Evolutionary conservation across 1,140 invertebrate genomes (phyloP).

Genomic region (Bombus huntii): DNA sequence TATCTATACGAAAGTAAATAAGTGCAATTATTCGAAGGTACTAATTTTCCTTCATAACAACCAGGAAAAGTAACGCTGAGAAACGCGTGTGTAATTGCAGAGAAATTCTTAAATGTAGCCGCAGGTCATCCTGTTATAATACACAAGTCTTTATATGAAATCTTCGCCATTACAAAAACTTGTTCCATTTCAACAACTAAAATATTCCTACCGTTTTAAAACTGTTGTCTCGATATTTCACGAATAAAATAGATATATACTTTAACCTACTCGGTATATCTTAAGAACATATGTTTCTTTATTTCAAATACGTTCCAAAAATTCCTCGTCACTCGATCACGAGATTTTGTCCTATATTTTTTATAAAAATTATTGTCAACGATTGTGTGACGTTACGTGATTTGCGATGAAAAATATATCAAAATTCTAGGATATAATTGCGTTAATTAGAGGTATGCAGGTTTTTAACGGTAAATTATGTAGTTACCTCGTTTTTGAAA

Average conservation of each 20-base stretch:
- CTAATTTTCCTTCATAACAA: not conserved
- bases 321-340: not conserved
- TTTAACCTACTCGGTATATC: not conserved
- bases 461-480: no score
- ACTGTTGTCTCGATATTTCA: not conserved
- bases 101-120: conserved; percentile 12
- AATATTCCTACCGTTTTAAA: not conserved
- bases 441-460: no score
- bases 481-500: no score
- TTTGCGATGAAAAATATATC: no score
- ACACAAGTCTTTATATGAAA: not conserved
- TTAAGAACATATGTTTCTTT: not conserved
- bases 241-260: not conserved
- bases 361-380: no score
- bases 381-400: not conserved
- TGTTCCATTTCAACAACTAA: not conserved
- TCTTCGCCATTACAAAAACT: not conserved
- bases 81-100: not conserved
- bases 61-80: conserved; percentile 6
- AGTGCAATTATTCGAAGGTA: not conserved
- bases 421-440: no score
- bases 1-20: conserved; percentile 1
- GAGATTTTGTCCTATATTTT: not conserved
- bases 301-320: not conserved
- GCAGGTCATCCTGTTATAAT: not conserved